A percentile compares a stretch with the other conserved stretches of the same genome.
phyloP scores from a whole-genome alignment of 2,797 vertebrate species.

The Anniella stebbinsi region DNA sequence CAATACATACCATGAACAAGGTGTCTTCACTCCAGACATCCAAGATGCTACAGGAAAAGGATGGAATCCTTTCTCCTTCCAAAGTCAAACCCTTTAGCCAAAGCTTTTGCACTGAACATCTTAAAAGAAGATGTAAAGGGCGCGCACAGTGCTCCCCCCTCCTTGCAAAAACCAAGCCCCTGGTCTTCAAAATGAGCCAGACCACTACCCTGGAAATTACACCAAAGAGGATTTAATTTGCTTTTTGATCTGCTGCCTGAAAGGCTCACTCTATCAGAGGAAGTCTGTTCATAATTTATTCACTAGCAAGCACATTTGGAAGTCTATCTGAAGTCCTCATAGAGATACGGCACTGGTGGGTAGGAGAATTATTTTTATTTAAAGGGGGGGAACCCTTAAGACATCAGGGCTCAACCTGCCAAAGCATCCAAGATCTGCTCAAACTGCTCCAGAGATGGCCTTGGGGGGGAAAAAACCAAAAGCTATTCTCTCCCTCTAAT shows the following conservation, averaged over 20 bases:
- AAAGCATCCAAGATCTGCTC: slow-evolving; percentile 22
- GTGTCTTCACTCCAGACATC: too few species aligned
- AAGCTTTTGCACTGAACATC: neutral
- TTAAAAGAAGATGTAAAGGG: slow-evolving; percentile 16
- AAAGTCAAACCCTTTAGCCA: neutral
- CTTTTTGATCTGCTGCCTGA: slow-evolving; percentile 58
- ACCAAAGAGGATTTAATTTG: slow-evolving; percentile 60
- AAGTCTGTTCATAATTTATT: slow-evolving; percentile 71
- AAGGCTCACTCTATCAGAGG: slow-evolving; percentile 36
- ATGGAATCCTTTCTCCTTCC: neutral
- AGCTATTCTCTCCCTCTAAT: too few species aligned
- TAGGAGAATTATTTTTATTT: slow-evolving; percentile 41
- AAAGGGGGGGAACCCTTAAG: slow-evolving; percentile 39
- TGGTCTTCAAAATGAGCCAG: slow-evolving; percentile 45
- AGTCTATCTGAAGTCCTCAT: slow-evolving; percentile 73
- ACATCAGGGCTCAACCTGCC: slow-evolving; percentile 44
- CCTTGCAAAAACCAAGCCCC: neutral
- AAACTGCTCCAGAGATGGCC: slow-evolving; percentile 49
- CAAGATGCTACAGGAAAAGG: neutral
- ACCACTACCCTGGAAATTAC: slow-evolving; percentile 44
- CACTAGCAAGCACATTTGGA: slow-evolving; percentile 62
- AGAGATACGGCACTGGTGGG: slow-evolving; percentile 19
- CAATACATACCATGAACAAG: neutral
- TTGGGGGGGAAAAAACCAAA: too few species aligned
- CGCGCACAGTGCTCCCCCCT: neutral